phyloP scores from a whole-genome alignment of 2,797 vertebrate species.

The Platalea minor region DNA sequence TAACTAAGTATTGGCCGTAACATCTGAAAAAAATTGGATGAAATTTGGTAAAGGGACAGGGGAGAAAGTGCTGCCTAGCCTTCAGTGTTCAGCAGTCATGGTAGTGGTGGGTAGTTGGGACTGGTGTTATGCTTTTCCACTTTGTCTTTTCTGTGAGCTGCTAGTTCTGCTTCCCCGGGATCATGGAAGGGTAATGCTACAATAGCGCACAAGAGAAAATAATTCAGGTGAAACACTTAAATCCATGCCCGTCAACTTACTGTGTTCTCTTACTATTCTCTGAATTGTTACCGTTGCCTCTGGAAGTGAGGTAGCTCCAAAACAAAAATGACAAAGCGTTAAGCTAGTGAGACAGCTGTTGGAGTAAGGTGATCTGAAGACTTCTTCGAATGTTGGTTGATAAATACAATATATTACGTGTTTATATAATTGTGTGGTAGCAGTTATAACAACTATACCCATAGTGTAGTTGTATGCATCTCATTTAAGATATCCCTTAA shows the following conservation, averaged over 20 bases:
- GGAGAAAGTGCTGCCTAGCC: neutral
- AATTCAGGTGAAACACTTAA: neutral
- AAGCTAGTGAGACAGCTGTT: neutral
- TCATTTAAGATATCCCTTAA: neutral
- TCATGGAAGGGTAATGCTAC: neutral
- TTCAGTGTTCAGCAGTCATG: neutral
- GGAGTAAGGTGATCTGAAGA: neutral
- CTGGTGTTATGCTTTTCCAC: neutral
- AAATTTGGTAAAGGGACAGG: neutral
- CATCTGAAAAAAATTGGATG: neutral
- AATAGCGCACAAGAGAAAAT: neutral
- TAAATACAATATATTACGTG: neutral
- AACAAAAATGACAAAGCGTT: neutral
- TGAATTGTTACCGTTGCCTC: neutral
- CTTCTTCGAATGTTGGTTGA: neutral
- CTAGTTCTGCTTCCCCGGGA: neutral
- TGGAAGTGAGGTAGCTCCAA: neutral
- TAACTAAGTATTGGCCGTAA: neutral
- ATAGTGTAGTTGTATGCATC: neutral
- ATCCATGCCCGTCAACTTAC: accelerated
- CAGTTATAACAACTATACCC: neutral
- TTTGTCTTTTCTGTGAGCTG: neutral
- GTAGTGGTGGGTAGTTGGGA: neutral
- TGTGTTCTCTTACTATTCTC: neutral
- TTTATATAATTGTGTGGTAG: neutral